A percentile compares a stretch with the other conserved stretches of the same genome.
These are phyloP conservation scores for Gonatopus flavifemur DNA, from an alignment of 1,140 invertebrate genomes.

Conservation along the genomic window DNA sequence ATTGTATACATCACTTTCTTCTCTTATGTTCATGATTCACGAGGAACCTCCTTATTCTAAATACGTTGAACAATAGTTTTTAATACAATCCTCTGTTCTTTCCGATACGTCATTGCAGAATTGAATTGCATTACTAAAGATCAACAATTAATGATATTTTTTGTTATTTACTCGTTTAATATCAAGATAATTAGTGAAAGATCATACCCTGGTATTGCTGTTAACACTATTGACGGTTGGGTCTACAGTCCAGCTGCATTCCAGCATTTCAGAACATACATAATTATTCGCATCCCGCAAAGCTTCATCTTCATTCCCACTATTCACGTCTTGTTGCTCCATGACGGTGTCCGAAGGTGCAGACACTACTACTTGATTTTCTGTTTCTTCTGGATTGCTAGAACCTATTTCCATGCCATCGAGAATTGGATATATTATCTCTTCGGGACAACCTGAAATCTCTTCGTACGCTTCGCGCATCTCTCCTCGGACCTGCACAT, in stretches of 20 bases:
- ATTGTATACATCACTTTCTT: too few relatives aligned
- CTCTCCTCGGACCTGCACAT: slow-evolving; percentile 48
- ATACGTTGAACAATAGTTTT: too few relatives aligned
- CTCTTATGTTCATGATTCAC: too few relatives aligned
- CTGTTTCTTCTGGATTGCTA: slow-evolving; percentile 38
- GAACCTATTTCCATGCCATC: slow-evolving; percentile 53
- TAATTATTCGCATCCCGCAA: slow-evolving; percentile 56
- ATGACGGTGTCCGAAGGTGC: slow-evolving; percentile 31
- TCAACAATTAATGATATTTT: slow-evolving; percentile 9
- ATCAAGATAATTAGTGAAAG: slow-evolving; percentile 3
- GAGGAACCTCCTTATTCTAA: too few relatives aligned
- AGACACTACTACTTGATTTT: slow-evolving; percentile 25
- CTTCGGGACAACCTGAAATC: slow-evolving; percentile 53
- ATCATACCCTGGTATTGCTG: slow-evolving; percentile 44
- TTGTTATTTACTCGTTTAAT: not conserved
- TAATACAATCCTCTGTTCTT: too few relatives aligned
- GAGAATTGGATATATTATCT: slow-evolving; percentile 55
- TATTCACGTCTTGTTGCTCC: slow-evolving; percentile 38
- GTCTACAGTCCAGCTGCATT: slow-evolving; percentile 53
- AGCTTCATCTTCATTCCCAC: slow-evolving; percentile 50
- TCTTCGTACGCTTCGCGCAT: slow-evolving; percentile 55
- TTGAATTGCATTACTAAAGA: too few relatives aligned
- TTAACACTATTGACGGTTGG: slow-evolving; percentile 43
- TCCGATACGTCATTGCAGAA: too few relatives aligned
- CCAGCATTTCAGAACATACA: slow-evolving; percentile 56